Evolutionary conservation across 2,888 invertebrate species (phyloP).

Genomic region (Oscheius myriophilus): DNA sequence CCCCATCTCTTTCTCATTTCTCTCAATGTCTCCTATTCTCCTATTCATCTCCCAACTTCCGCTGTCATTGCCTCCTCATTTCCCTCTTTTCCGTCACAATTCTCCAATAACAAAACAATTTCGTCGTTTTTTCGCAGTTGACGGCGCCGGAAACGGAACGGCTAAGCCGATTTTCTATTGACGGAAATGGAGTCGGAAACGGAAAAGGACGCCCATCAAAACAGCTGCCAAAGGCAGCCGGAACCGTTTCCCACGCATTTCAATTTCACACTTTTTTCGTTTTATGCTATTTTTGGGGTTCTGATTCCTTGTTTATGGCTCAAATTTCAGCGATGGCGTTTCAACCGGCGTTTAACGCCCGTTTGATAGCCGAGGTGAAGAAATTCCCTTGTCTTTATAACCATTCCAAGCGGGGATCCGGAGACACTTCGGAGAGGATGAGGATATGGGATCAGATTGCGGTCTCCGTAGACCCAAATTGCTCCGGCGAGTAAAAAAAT

Average conservation of each 20-base stretch:
- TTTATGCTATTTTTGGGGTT: background rate
- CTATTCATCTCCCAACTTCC: no score
- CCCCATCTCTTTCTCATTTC: no score
- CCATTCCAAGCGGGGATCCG: constrained; percentile 59
- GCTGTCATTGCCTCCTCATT: background rate
- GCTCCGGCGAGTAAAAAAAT: constrained; percentile 55
- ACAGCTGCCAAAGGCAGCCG: background rate
- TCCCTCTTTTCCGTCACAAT: background rate
- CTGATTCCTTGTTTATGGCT: no score
- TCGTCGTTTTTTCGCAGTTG: background rate
- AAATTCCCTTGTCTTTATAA: constrained; percentile 68
- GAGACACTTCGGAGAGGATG: constrained; percentile 60
- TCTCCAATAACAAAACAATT: background rate
- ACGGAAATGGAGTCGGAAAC: constrained; percentile 1
- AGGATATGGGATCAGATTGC: constrained; percentile 68
- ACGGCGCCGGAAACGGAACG: constrained; percentile 1
- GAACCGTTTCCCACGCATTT: background rate
- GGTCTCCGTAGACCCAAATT: constrained; percentile 59
- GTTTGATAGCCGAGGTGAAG: constrained; percentile 63
- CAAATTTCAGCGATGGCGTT: constrained; percentile 32
- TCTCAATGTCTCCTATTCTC: no score
- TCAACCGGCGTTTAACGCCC: constrained; percentile 66
- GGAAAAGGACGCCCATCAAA: background rate
- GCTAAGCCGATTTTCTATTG: background rate
- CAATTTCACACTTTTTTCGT: background rate